Evolutionary conservation across 2,797 vertebrate genomes (phyloP), one percentile per base, ranked within the genome.

Genomic region (Tangara arthus): DNA sequence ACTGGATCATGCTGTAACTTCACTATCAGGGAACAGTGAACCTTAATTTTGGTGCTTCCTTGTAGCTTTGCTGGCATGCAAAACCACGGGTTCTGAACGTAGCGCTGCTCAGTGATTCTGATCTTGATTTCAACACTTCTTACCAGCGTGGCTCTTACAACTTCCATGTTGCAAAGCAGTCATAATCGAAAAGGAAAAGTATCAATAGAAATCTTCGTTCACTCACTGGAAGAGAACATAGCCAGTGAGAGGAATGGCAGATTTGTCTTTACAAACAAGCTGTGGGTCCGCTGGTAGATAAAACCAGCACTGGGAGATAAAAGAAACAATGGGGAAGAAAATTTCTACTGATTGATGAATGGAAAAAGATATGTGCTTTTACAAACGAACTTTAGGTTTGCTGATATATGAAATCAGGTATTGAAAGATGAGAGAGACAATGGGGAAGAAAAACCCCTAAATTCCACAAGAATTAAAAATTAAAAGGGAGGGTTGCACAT

Each of bases 171-270:
- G 59, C 44, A 60, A 84, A 76, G n/a, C 15, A 66, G 13, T 8
- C 8, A 0, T 47, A 84, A 69, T 37, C 11, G 59, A 53, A 85
- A 81, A 37, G 28, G 15, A 71, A 44, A 80, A 11, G 2, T 46
- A 80, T 49, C 5, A 28, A 53, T 0, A 52, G 9, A 89, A 90
- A 53, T 34, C 26, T 87, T 66, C 15, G 15, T 78, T 76, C 4
- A 4, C 22, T 44, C 1, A 0, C 28, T 47, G 35, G 30, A 76
- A 87, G 19, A 1, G 3, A 65, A 63, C 12, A 5, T 2, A 20
- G 10, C 1, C 52, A 42, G 30, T 55, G 53, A 55, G 32, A 55
- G 53, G 13, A 15, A n/a, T 15, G 4, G 53, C 32, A 55, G 32
- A 55, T 55, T 55, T n/a, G 20, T n/a, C 20, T n/a, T 55, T 55